Percentiles rank a stretch among this genome's conserved stretches.
phyloP scores from a whole-genome alignment of 1,140 invertebrate genomes.

The Melipona quadrifasciata region DNA sequence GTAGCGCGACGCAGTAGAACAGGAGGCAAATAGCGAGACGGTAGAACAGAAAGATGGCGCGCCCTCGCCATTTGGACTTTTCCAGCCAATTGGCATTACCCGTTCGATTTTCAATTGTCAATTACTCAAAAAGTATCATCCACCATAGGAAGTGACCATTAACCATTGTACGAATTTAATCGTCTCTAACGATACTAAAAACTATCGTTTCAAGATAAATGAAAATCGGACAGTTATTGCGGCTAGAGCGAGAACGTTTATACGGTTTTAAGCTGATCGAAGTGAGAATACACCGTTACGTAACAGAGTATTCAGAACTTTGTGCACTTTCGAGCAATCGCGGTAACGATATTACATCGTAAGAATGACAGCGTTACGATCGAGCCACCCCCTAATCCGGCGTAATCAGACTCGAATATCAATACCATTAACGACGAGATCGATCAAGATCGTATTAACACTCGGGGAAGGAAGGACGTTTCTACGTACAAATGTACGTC shows the following conservation, averaged over 20 bases:
- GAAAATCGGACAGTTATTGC: no score
- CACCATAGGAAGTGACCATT: background rate
- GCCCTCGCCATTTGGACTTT: background rate
- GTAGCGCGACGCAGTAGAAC: no score
- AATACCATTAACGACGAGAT: background rate
- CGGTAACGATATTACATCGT: background rate
- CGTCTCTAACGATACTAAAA: no score
- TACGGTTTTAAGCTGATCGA: background rate
- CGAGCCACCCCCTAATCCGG: background rate
- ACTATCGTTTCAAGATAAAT: no score
- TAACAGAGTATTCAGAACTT: background rate
- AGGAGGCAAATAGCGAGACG: background rate
- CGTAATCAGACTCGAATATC: background rate
- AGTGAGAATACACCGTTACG: background rate
- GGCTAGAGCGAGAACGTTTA: no score
- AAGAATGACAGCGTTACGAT: background rate
- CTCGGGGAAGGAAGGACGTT: background rate
- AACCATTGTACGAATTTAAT: background rate
- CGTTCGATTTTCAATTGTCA: background rate
- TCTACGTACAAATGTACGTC: conserved; percentile 14
- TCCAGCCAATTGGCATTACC: background rate
- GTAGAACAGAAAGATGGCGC: background rate
- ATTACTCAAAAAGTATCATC: background rate
- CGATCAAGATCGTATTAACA: background rate
- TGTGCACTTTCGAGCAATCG: background rate